Evolutionary conservation across 2,888 invertebrate genomes (phyloP).

Genomic region (Oligia strigilis): DNA sequence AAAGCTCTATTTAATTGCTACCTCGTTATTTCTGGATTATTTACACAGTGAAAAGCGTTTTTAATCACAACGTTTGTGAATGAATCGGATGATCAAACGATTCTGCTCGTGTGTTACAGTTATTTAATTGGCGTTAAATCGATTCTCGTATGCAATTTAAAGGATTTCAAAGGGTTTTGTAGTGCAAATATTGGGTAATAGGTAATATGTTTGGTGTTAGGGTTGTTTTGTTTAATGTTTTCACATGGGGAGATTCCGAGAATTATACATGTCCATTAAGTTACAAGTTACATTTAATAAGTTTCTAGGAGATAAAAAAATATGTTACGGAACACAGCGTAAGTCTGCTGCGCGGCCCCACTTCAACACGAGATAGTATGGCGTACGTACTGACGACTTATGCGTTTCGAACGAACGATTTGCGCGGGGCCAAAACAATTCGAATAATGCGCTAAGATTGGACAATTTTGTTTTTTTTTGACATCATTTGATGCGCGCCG

Average conservation of each 20-base stretch:
- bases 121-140: conserved; percentile 82
- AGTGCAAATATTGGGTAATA: conserved; percentile 38
- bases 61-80: conserved; percentile 78
- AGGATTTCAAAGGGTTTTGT: conserved; percentile 54
- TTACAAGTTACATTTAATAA: too few species aligned
- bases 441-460: too few species aligned
- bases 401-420: too few species aligned
- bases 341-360: too few species aligned
- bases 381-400: too few species aligned
- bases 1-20: conserved; percentile 89
- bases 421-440: too few species aligned
- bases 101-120: conserved; percentile 74
- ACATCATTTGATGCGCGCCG: too few species aligned
- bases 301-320: too few species aligned
- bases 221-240: neutral
- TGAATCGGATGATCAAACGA: conserved; percentile 82
- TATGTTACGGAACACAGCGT: too few species aligned
- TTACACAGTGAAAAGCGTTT: conserved; percentile 82
- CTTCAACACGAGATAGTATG: too few species aligned
- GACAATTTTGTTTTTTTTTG: too few species aligned
- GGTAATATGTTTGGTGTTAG: conserved; percentile 22
- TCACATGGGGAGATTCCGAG: neutral
- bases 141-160: conserved; percentile 67
- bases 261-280: neutral
- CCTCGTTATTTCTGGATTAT: conserved; percentile 90